These are phyloP conservation scores for Alloplasta piceator DNA, from an alignment of 2,888 invertebrate genomes.

Conservation along the genomic window DNA sequence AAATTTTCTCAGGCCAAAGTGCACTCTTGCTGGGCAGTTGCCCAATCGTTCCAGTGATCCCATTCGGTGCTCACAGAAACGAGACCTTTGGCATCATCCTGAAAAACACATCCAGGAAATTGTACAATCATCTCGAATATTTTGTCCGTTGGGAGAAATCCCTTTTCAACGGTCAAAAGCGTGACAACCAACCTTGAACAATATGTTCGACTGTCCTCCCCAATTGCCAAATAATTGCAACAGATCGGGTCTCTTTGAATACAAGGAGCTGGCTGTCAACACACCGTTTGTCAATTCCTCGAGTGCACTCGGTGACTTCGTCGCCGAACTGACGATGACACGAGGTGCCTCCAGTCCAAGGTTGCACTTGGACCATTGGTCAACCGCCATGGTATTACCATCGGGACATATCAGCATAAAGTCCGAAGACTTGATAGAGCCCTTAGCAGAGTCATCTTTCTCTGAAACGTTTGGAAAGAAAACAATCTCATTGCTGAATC, in stretches of 20 bases:
- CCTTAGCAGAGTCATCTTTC: constrained; percentile 51
- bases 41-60: constrained; percentile 76
- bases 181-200: constrained; percentile 84
- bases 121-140: not conserved
- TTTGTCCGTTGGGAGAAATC: too few species aligned
- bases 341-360: constrained; percentile 87
- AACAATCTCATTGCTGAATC: not conserved
- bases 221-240: constrained; percentile 88
- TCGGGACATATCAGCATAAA: constrained; percentile 87
- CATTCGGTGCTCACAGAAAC: constrained; percentile 79
- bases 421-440: constrained; percentile 83
- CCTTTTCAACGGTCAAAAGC: not conserved
- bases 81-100: constrained; percentile 84
- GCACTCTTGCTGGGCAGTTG: constrained; percentile 67
- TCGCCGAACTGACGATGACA: constrained; percentile 83
- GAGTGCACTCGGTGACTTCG: constrained; percentile 84
- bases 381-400: constrained; percentile 85
- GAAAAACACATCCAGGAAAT: constrained; percentile 61
- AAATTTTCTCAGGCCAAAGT: constrained; percentile 27
- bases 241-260: constrained; percentile 85
- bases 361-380: constrained; percentile 86
- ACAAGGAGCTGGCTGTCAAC: constrained; percentile 85
- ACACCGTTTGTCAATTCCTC: constrained; percentile 88
- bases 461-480: constrained; percentile 13
- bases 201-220: constrained; percentile 84